Evolutionary conservation across 2,888 invertebrate species (phyloP).

Genomic region (Anaspis maculata): DNA sequence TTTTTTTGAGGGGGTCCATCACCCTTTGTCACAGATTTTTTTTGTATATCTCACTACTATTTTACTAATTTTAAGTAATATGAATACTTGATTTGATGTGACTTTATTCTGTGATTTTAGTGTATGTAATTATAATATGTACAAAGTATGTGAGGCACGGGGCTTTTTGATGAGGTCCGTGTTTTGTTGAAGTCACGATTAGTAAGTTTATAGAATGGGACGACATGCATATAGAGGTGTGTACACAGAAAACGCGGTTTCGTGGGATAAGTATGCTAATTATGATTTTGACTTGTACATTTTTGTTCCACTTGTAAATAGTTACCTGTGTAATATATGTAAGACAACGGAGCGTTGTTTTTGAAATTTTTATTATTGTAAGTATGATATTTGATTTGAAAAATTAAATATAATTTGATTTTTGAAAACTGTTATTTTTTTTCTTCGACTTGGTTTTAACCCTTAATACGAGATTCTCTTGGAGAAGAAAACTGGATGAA

Average conservation of each 20-base stretch:
- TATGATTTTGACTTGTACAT: constrained; percentile 32
- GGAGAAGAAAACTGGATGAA: too few relatives aligned
- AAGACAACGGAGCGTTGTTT: constrained; percentile 36
- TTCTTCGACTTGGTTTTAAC: too few relatives aligned
- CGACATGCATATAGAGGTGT: too few relatives aligned
- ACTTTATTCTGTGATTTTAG: constrained; percentile 41
- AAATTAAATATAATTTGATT: too few relatives aligned
- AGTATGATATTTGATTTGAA: constrained; percentile 18
- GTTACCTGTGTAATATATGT: constrained; percentile 38
- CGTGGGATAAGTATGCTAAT: too few relatives aligned
- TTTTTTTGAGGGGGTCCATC: constrained; percentile 26
- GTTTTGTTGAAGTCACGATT: constrained; percentile 20
- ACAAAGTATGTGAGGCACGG: constrained; percentile 27
- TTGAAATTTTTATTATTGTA: constrained; percentile 30
- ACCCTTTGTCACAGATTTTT: constrained; percentile 28
- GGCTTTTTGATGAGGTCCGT: constrained; percentile 18
- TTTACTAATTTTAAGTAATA: too few relatives aligned
- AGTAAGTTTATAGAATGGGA: constrained; percentile 16
- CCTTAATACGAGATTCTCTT: too few relatives aligned
- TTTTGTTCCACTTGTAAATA: constrained; percentile 39
- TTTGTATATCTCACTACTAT: too few relatives aligned
- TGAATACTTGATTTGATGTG: too few relatives aligned
- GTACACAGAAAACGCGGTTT: too few relatives aligned
- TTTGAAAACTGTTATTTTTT: not conserved
- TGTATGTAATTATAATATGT: constrained; percentile 28